These are phyloP conservation scores for Alcis repandata DNA, from an alignment of 2,888 invertebrate species.

Conservation along the genomic window DNA sequence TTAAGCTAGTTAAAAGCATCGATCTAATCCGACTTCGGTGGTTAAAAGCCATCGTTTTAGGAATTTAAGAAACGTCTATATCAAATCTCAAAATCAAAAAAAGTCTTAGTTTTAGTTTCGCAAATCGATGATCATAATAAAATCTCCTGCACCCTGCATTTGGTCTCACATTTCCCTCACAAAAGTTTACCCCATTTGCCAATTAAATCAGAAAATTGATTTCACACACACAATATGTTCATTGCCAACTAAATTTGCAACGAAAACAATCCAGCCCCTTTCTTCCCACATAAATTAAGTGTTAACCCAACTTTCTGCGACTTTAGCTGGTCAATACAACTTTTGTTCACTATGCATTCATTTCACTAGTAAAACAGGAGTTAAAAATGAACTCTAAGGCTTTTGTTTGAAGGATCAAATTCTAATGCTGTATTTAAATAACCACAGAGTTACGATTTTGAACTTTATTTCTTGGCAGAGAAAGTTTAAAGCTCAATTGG, in stretches of 20 bases:
- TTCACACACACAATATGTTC: constrained; percentile 33
- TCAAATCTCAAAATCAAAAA: no score
- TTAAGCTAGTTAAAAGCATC: no score
- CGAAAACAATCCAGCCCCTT: constrained; percentile 38
- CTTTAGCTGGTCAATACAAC: constrained; percentile 16
- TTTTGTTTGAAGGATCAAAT: neutral
- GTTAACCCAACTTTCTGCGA: constrained; percentile 18
- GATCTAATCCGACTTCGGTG: no score
- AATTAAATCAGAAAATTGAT: constrained; percentile 30
- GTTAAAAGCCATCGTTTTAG: no score
- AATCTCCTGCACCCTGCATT: no score
- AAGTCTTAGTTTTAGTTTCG: no score
- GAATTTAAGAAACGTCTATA: no score
- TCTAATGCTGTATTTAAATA: neutral
- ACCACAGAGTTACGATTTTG: neutral
- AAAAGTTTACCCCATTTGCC: constrained; percentile 14
- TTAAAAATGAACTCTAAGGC: neutral
- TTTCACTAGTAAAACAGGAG: neutral
- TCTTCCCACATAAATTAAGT: constrained; percentile 47
- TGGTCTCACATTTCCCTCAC: neutral
- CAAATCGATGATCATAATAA: no score
- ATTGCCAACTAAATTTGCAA: constrained; percentile 40
- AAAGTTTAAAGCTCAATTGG: constrained; percentile 3
- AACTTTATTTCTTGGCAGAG: neutral
- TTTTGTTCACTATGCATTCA: neutral